These are phyloP conservation scores for Sturnira hondurensis DNA, from an alignment of 2,113 vertebrate species.

Conservation along the genomic window DNA sequence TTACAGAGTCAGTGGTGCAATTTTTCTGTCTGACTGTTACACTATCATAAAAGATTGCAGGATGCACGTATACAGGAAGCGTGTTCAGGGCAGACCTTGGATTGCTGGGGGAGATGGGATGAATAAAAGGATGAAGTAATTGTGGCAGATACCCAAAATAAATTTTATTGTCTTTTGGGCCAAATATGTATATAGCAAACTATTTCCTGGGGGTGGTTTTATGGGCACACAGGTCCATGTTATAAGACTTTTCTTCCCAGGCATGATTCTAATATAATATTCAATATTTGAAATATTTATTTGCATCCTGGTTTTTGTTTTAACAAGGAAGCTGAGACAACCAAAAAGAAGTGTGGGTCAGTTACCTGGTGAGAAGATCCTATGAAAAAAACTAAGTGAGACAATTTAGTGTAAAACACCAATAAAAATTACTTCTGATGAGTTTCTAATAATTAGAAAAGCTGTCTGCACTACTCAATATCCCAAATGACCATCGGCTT, in stretches of 20 bases:
- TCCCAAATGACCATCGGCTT: background rate
- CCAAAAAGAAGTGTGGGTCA: background rate
- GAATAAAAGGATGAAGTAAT: background rate
- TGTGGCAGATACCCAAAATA: background rate
- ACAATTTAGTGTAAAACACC: background rate
- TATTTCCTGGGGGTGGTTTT: background rate
- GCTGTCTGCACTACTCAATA: background rate
- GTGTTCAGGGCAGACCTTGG: background rate
- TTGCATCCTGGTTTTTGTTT: background rate
- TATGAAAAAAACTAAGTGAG: background rate
- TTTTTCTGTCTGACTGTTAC: background rate
- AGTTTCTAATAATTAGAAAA: background rate
- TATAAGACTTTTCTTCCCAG: background rate
- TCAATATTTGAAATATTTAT: background rate
- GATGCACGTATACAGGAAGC: background rate
- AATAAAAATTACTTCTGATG: background rate
- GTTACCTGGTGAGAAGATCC: background rate
- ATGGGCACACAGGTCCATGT: background rate
- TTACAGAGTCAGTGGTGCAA: background rate
- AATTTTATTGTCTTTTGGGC: background rate
- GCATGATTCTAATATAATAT: background rate
- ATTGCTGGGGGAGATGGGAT: background rate
- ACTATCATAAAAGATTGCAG: background rate
- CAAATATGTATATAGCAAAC: background rate
- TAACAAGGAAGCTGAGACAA: background rate